phyloP scores from a whole-genome alignment of 2,113 vertebrate genomes.

The Amia ocellicauda region DNA sequence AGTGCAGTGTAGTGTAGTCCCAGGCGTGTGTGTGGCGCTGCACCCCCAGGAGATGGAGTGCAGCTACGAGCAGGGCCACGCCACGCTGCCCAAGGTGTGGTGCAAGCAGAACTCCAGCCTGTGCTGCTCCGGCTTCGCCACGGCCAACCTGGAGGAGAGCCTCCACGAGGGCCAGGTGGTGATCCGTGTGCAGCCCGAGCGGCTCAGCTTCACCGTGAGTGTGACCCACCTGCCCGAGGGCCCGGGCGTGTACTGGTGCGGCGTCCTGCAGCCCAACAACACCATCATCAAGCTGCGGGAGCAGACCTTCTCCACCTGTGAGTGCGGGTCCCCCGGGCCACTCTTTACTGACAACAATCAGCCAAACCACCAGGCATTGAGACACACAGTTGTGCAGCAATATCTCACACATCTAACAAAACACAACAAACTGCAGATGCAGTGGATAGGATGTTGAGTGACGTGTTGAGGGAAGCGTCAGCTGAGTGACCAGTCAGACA shows the following conservation, averaged over 20 bases:
- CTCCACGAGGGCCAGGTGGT: slow-evolving; percentile 27
- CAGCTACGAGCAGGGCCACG: slow-evolving; percentile 2
- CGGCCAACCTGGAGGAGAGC: accelerated
- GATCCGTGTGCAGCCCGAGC: slow-evolving; percentile 25
- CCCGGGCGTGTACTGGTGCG: slow-evolving; percentile 52
- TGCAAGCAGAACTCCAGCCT: slow-evolving; percentile 35
- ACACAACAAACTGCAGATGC: no score
- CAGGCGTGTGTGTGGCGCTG: slow-evolving; percentile 30
- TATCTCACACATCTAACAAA: no score
- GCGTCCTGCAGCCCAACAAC: slow-evolving; percentile 26
- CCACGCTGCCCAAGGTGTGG: slow-evolving; percentile 35
- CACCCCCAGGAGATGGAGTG: slow-evolving; percentile 35
- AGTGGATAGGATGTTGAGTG: no score
- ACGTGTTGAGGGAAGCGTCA: no score
- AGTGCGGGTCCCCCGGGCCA: slow-evolving; percentile 18
- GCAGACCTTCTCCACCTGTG: slow-evolving; percentile 31
- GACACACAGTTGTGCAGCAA: no score
- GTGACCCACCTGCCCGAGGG: slow-evolving; percentile 18
- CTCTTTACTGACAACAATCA: no score
- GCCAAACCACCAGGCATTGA: no score
- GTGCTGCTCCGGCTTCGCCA: slow-evolving; percentile 45
- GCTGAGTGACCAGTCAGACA: no score
- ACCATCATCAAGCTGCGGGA: slow-evolving; percentile 49
- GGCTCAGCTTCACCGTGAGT: slow-evolving; percentile 33
- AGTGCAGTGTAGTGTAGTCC: no score